Conservation (phyloP, 2,113 vertebrate genomes). For the Mormyrus iriodes region DNA sequence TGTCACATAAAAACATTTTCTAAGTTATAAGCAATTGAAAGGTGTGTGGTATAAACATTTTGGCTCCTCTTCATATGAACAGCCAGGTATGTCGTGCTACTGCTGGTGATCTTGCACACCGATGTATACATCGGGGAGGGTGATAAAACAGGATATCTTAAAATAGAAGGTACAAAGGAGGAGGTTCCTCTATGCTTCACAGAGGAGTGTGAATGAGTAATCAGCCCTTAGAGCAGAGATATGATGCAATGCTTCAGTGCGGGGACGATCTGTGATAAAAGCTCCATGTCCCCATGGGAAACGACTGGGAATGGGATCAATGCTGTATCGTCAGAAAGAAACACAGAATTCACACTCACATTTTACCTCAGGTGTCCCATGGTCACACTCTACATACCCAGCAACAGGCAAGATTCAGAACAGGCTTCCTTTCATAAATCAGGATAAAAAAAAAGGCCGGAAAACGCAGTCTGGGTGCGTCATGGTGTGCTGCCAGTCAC, state of each 20-base stretch:
- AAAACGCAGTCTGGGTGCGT: not conserved
- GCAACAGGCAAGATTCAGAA: not conserved
- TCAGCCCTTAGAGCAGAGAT: not conserved
- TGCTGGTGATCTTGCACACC: not conserved
- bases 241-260: not conserved
- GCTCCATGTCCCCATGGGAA: not conserved
- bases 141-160: not conserved
- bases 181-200: not conserved
- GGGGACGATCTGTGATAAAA: not conserved
- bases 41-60: not conserved
- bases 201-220: constrained; percentile 2
- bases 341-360: not conserved
- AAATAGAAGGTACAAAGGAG: not conserved
- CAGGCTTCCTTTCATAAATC: not conserved
- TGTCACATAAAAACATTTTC: not conserved
- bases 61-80: not conserved
- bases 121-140: not conserved
- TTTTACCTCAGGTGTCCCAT: not conserved
- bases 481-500: no score
- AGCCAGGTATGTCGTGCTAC: not conserved
- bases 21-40: not conserved
- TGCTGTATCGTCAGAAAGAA: not conserved
- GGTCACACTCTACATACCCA: not conserved
- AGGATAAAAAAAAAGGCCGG: not conserved
- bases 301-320: not conserved